phyloP scores from a whole-genome alignment of 2,888 invertebrate genomes.

The Phalangium opilio region DNA sequence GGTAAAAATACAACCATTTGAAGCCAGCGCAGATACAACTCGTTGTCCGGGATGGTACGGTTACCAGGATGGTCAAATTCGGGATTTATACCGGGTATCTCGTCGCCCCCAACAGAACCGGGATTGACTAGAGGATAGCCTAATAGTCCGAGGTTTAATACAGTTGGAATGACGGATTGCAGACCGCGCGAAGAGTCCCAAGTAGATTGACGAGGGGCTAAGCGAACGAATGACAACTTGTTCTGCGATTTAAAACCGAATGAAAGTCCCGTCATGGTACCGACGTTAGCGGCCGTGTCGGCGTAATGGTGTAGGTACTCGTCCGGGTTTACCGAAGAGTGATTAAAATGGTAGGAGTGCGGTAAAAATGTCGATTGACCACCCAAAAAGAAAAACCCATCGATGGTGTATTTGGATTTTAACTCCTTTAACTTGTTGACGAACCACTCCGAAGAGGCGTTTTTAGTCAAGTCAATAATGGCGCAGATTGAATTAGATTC shows the following conservation, averaged over 20 bases:
- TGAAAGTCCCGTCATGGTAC: slow-evolving; percentile 49
- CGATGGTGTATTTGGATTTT: slow-evolving; percentile 56
- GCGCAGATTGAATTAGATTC: slow-evolving; percentile 48
- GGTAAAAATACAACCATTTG: slow-evolving; percentile 80
- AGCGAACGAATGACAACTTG: slow-evolving; percentile 59
- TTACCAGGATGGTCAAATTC: slow-evolving; percentile 15
- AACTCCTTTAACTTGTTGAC: slow-evolving; percentile 52
- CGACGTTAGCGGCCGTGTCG: slow-evolving; percentile 27
- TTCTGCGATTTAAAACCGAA: slow-evolving; percentile 58
- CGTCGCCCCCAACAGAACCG: slow-evolving; percentile 79
- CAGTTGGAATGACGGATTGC: slow-evolving; percentile 67
- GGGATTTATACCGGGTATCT: slow-evolving; percentile 24
- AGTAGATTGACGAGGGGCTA: slow-evolving; percentile 68
- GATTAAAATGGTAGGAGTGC: slow-evolving; percentile 54
- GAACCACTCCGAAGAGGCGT: slow-evolving; percentile 63
- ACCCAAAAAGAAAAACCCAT: slow-evolving; percentile 67
- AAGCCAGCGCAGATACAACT: slow-evolving; percentile 75
- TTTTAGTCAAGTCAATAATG: slow-evolving; percentile 71
- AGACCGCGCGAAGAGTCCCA: slow-evolving; percentile 58
- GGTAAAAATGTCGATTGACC: slow-evolving; percentile 75
- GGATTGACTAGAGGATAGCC: slow-evolving; percentile 88
- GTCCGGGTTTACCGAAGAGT: slow-evolving; percentile 24
- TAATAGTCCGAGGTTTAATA: slow-evolving; percentile 69
- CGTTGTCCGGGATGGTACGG: slow-evolving; percentile 49
- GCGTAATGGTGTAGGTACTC: slow-evolving; percentile 18